Evolutionary conservation across 1,140 invertebrate genomes (phyloP).

Genomic region (Cydia splendana): DNA sequence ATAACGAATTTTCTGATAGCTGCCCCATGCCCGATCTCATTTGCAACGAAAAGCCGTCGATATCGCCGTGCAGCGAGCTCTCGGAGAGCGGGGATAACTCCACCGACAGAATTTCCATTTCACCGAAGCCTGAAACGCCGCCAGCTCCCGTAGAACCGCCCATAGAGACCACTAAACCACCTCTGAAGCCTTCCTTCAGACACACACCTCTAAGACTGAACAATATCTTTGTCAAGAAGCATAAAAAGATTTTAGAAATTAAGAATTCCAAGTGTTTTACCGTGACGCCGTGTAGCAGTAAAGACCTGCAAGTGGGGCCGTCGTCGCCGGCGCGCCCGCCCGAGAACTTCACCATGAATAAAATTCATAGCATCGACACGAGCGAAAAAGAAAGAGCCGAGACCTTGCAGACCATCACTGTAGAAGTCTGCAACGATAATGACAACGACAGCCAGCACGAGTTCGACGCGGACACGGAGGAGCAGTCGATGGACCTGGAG

Average conservation of each 20-base stretch:
- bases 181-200: constrained; percentile 46
- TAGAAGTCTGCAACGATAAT: constrained; percentile 79
- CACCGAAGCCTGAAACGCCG: constrained; percentile 50
- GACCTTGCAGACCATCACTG: constrained; percentile 66
- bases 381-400: constrained; percentile 52
- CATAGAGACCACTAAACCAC: constrained; percentile 34
- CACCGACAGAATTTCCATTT: constrained; percentile 53
- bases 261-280: constrained; percentile 64
- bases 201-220: constrained; percentile 64
- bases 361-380: constrained; percentile 56
- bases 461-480: constrained; percentile 71
- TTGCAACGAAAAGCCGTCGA: constrained; percentile 77
- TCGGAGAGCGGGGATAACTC: constrained; percentile 70
- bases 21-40: constrained; percentile 74
- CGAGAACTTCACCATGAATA: constrained; percentile 62
- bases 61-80: constrained; percentile 77
- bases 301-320: constrained; percentile 36
- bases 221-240: constrained; percentile 74
- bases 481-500: constrained; percentile 72
- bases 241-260: constrained; percentile 74
- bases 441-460: constrained; percentile 56
- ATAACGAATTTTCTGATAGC: constrained; percentile 68
- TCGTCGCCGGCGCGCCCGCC: constrained; percentile 38
- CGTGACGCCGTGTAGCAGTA: constrained; percentile 31
- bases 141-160: constrained; percentile 39